Conservation (phyloP, 2,888 invertebrate genomes). For the Erebia aethiops region DNA sequence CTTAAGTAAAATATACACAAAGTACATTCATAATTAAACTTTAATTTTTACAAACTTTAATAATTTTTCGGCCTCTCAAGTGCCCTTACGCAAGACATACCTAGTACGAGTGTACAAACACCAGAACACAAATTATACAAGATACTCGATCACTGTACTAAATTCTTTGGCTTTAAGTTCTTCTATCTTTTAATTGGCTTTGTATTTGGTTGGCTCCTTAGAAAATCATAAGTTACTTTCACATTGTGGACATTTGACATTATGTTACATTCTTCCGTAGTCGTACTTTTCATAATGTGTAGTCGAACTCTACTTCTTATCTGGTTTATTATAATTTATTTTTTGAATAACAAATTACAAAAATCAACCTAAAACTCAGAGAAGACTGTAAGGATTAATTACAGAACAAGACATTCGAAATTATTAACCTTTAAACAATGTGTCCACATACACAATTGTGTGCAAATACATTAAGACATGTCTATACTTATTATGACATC, state of each 20-base stretch:
- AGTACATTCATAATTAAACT: too few species aligned
- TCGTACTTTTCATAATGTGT: background rate
- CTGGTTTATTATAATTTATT: background rate
- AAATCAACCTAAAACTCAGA: background rate
- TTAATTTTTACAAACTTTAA: too few species aligned
- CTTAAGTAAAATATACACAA: too few species aligned
- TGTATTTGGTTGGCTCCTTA: too few species aligned
- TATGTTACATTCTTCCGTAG: background rate
- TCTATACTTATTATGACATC: slow-evolving; percentile 11
- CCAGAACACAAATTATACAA: too few species aligned
- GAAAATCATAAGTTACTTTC: too few species aligned
- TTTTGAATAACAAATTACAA: background rate
- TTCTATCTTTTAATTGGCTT: too few species aligned
- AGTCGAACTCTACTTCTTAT: background rate
- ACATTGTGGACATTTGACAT: background rate
- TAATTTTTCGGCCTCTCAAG: too few species aligned
- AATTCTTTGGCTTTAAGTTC: too few species aligned
- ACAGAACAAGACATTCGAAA: background rate
- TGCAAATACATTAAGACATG: slow-evolving; percentile 6
- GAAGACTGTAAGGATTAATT: background rate
- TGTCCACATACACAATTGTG: slow-evolving; percentile 3
- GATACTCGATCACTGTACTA: too few species aligned
- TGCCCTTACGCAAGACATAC: too few species aligned
- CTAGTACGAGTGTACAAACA: too few species aligned
- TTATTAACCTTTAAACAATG: slow-evolving; percentile 8